Percentiles rank a stretch among this genome's conserved stretches.
Conservation (phyloP, 1,140 invertebrate species). For the Drosophila bocqueti region DNA sequence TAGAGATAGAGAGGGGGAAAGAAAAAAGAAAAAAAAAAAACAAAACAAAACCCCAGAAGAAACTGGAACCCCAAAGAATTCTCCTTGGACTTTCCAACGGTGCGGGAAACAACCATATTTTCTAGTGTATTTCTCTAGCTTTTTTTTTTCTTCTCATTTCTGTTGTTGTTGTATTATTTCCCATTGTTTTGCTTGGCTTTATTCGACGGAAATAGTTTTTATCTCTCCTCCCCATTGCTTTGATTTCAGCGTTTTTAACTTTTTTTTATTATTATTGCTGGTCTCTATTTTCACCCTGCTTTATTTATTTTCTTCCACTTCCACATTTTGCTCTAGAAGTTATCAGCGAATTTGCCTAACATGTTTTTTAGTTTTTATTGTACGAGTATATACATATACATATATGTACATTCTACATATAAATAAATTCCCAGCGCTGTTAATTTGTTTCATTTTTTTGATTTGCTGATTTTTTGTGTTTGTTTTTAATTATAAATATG, state of each 20-base stretch:
- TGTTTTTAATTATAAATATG: slow-evolving; percentile 67
- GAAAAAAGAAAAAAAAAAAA: no score
- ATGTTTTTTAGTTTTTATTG: slow-evolving; percentile 44
- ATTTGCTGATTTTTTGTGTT: slow-evolving; percentile 45
- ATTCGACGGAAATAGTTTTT: slow-evolving; percentile 70
- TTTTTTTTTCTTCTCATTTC: slow-evolving; percentile 5
- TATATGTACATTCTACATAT: not conserved
- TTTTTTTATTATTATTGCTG: slow-evolving; percentile 16
- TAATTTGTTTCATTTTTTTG: slow-evolving; percentile 34
- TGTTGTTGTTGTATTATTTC: slow-evolving; percentile 21
- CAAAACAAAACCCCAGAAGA: not conserved
- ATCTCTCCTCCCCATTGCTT: slow-evolving; percentile 31
- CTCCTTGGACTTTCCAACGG: slow-evolving; percentile 36
- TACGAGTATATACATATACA: slow-evolving; percentile 10
- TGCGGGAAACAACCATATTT: slow-evolving; percentile 18
- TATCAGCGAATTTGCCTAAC: slow-evolving; percentile 66
- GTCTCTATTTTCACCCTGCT: slow-evolving; percentile 20
- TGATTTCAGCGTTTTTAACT: slow-evolving; percentile 10
- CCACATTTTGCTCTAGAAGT: slow-evolving; percentile 23
- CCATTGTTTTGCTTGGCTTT: slow-evolving; percentile 53
- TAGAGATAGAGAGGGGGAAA: not conserved
- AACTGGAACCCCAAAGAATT: slow-evolving; percentile 28
- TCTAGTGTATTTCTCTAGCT: slow-evolving; percentile 22
- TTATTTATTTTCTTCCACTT: slow-evolving; percentile 9
- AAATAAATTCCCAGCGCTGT: slow-evolving; percentile 2